Conservation (phyloP, 2,113 vertebrate genomes). For the Trogon surrucura region DNA sequence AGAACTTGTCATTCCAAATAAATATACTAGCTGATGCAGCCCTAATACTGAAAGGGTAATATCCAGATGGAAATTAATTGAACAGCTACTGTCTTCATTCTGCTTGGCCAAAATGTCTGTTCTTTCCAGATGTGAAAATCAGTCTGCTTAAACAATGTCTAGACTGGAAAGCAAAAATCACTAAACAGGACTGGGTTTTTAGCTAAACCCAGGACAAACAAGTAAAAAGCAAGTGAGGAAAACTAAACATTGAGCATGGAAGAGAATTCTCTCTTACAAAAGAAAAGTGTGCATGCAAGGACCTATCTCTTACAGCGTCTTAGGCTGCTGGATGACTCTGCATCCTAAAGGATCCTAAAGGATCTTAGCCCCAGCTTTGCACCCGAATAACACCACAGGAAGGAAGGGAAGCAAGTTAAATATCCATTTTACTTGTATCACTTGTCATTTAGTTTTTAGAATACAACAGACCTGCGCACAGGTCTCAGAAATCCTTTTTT, state of each 20-base stretch:
- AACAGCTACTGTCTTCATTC: background rate
- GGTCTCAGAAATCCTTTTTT: background rate
- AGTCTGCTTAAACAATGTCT: no score
- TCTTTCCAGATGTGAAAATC: background rate
- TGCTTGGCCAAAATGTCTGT: background rate
- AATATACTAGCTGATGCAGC: background rate
- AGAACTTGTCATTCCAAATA: background rate
- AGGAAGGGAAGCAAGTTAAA: background rate
- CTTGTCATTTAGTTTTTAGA: background rate
- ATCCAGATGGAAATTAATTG: background rate
- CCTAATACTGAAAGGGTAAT: background rate
- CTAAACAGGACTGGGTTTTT: no score
- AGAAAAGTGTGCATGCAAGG: background rate
- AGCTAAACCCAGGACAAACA: background rate
- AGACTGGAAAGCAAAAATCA: no score
- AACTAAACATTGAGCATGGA: background rate
- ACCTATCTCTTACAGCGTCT: background rate
- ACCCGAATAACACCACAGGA: background rate
- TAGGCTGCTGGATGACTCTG: background rate
- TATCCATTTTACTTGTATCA: background rate
- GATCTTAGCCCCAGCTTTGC: background rate
- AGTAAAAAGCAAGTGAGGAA: background rate
- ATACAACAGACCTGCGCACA: background rate
- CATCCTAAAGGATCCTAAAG: background rate
- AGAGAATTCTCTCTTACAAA: background rate